A percentile compares a stretch with the other conserved stretches of the same genome.
Evolutionary conservation across 2,113 vertebrate species (phyloP).

Genomic region (Glaucomys volans): DNA sequence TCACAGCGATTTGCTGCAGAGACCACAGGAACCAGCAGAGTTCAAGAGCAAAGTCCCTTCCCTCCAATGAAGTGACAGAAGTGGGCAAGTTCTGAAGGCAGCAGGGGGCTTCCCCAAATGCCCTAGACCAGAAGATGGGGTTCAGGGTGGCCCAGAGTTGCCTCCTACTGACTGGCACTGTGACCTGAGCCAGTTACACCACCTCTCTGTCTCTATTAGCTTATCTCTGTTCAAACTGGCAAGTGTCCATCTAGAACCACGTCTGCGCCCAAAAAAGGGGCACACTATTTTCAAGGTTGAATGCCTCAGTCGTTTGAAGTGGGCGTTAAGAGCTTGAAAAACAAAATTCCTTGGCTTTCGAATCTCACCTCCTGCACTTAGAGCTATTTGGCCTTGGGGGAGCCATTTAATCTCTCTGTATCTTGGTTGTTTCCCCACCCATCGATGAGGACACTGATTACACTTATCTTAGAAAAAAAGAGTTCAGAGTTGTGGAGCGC

Average conservation of each 20-base stretch:
- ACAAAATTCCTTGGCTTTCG: background rate
- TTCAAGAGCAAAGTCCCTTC: background rate
- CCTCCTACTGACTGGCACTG: background rate
- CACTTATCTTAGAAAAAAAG: too few relatives aligned
- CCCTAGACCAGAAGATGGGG: too few relatives aligned
- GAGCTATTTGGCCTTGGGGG: background rate
- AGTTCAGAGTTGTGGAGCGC: background rate
- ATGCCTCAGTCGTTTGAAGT: too few relatives aligned
- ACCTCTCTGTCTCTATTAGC: background rate
- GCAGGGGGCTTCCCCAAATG: background rate
- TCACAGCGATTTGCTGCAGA: slow-evolving; percentile 34
- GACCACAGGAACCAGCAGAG: background rate
- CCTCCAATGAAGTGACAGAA: background rate
- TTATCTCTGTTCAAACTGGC: background rate
- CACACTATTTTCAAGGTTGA: background rate
- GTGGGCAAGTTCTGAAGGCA: background rate
- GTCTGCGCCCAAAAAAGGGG: background rate
- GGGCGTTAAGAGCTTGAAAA: background rate
- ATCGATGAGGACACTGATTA: background rate
- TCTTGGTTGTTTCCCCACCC: background rate
- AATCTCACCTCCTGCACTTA: background rate
- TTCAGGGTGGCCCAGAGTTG: background rate
- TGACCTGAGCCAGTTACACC: rapidly evolving
- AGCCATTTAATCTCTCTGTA: background rate
- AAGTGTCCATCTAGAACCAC: background rate